Conservation (phyloP, 2,113 vertebrate species). For the Natator depressus region DNA sequence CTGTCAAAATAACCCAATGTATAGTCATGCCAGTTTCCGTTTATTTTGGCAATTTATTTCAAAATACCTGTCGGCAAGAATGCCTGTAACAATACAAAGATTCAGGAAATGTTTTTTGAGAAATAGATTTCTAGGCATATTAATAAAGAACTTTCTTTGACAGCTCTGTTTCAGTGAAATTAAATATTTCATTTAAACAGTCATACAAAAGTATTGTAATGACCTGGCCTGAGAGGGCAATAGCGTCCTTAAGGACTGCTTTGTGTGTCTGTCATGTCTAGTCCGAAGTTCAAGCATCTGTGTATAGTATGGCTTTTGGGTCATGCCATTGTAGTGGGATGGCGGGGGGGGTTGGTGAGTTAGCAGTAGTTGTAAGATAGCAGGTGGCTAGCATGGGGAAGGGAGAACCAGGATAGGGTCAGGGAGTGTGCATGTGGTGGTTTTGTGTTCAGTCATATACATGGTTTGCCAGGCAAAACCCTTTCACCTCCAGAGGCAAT, state of each 20-base stretch:
- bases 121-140: too few relatives aligned
- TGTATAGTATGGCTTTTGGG: neutral
- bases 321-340: neutral
- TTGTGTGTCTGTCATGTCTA: neutral
- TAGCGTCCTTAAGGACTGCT: neutral
- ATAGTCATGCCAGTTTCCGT: too few relatives aligned
- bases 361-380: neutral
- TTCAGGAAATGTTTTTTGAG: neutral
- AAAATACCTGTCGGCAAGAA: neutral
- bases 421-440: neutral
- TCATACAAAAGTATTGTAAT: neutral
- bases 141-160: neutral
- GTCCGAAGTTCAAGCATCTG: neutral
- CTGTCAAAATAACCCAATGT: too few relatives aligned
- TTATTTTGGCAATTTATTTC: too few relatives aligned
- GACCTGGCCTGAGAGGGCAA: neutral
- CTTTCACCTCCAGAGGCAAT: neutral
- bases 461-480: neutral
- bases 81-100: neutral
- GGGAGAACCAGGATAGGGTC: neutral
- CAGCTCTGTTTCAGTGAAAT: neutral
- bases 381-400: neutral
- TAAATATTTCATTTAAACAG: neutral
- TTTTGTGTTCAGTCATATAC: neutral
- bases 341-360: neutral